Evolutionary conservation across 2,888 invertebrate genomes (phyloP).

Genomic region (Subacronicta megacephala): DNA sequence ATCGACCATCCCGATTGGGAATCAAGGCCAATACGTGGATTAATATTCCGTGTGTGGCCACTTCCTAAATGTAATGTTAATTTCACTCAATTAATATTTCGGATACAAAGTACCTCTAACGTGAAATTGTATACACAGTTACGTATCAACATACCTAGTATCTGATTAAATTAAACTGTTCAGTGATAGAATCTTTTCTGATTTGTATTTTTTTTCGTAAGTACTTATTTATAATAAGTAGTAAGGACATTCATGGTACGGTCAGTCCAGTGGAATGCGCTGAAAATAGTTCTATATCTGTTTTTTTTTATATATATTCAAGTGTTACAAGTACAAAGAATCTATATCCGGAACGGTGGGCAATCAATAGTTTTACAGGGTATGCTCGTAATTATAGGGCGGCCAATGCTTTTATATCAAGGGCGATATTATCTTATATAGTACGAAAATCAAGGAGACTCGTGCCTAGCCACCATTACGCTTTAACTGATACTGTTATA

Average conservation of each 20-base stretch:
- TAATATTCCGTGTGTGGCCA: slow-evolving; percentile 79
- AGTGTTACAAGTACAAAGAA: slow-evolving; percentile 63
- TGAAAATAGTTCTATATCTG: slow-evolving; percentile 44
- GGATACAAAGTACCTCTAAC: slow-evolving; percentile 56
- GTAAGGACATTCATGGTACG: slow-evolving; percentile 37
- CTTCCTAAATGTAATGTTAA: slow-evolving; percentile 83
- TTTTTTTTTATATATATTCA: slow-evolving; percentile 46
- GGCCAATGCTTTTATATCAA: slow-evolving; percentile 57
- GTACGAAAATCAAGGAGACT: slow-evolving; percentile 60
- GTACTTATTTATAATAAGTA: slow-evolving; percentile 24
- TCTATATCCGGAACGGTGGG: slow-evolving; percentile 62
- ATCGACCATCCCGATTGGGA: slow-evolving; percentile 83
- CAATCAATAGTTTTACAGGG: slow-evolving; percentile 72
- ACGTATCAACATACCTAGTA: slow-evolving; percentile 15
- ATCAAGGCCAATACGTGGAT: slow-evolving; percentile 85
- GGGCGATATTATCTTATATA: slow-evolving; percentile 60
- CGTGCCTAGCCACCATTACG: slow-evolving; percentile 67
- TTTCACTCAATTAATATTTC: slow-evolving; percentile 81
- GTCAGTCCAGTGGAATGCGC: slow-evolving; percentile 29
- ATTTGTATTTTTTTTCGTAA: slow-evolving; percentile 11
- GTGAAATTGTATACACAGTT: slow-evolving; percentile 65
- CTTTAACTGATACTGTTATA: slow-evolving; percentile 60
- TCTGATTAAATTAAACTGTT: slow-evolving; percentile 19
- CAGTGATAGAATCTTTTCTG: slow-evolving; percentile 14
- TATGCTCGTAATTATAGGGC: slow-evolving; percentile 64